Conservation (phyloP, 2,888 invertebrate species). For the Stenoptilia bipunctidactyla region DNA sequence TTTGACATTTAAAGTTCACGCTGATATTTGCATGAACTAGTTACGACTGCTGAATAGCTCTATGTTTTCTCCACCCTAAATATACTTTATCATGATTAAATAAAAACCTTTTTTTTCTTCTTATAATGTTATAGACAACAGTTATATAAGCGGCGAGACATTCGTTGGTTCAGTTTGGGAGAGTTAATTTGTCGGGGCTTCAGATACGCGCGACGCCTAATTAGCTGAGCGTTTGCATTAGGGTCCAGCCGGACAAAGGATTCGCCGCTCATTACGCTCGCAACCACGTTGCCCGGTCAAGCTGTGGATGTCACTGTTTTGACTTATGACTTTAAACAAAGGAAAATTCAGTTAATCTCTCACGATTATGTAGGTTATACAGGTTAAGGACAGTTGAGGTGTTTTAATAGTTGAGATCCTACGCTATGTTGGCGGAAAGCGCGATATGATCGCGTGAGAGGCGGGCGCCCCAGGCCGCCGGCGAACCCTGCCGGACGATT, state of each 20-base stretch:
- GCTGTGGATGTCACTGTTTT: conserved; percentile 37
- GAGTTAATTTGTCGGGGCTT: conserved; percentile 47
- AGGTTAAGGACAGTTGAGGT: too few relatives aligned
- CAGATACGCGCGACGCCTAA: conserved; percentile 55
- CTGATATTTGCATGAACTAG: conserved; percentile 43
- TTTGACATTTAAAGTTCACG: conserved; percentile 64
- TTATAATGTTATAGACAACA: too few relatives aligned
- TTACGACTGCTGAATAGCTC: not conserved
- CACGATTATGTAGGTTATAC: conserved; percentile 23
- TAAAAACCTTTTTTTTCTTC: too few relatives aligned
- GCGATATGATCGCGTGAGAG: conserved; percentile 68
- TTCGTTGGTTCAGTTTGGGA: not conserved
- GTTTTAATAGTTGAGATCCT: conserved; percentile 16
- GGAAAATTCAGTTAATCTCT: not conserved
- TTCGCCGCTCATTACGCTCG: conserved; percentile 59
- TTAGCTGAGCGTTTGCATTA: conserved; percentile 54
- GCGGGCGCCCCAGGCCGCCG: conserved; percentile 37
- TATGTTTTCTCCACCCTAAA: not conserved
- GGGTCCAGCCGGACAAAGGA: conserved; percentile 60
- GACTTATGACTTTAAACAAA: conserved; percentile 23
- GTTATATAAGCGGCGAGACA: too few relatives aligned
- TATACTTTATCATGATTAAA: too few relatives aligned
- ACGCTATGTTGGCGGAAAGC: conserved; percentile 64
- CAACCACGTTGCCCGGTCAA: conserved; percentile 34
- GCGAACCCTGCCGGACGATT: conserved; percentile 46